These are phyloP conservation scores for Mimas tiliae DNA, from an alignment of 2,888 invertebrate genomes.

Conservation along the genomic window DNA sequence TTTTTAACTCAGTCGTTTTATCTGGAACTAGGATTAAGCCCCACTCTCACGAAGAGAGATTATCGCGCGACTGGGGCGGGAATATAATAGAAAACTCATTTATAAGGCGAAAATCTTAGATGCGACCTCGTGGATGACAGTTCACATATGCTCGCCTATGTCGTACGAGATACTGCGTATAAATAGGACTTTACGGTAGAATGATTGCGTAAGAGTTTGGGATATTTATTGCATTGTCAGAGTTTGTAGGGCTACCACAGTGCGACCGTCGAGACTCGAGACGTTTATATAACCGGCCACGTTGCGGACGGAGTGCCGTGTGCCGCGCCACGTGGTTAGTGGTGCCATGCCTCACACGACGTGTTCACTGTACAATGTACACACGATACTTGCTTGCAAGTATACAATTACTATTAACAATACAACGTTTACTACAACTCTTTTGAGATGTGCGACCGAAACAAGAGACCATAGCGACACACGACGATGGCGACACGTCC, in stretches of 20 bases:
- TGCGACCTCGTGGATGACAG: no score
- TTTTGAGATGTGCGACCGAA: background rate
- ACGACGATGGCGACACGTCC: no score
- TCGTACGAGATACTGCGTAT: no score
- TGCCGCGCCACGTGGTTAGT: constrained; percentile 56
- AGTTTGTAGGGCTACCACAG: constrained; percentile 41
- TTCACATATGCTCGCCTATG: no score
- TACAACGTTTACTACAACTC: constrained; percentile 5
- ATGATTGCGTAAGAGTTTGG: background rate
- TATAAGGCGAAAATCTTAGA: no score
- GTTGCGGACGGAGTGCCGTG: constrained; percentile 46
- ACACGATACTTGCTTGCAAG: constrained; percentile 46
- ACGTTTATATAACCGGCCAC: constrained; percentile 61
- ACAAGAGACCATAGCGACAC: no score
- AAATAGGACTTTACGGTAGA: background rate
- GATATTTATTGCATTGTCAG: constrained; percentile 19
- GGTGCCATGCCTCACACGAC: constrained; percentile 33
- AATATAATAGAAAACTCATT: no score
- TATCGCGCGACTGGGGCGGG: no score
- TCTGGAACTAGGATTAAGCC: background rate
- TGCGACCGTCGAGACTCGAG: constrained; percentile 26
- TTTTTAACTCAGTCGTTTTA: background rate
- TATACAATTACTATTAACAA: constrained; percentile 43
- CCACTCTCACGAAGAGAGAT: no score
- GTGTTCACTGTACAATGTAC: constrained; percentile 26